phyloP scores from a whole-genome alignment of 1,140 invertebrate species.

The Chelonus insularis region DNA sequence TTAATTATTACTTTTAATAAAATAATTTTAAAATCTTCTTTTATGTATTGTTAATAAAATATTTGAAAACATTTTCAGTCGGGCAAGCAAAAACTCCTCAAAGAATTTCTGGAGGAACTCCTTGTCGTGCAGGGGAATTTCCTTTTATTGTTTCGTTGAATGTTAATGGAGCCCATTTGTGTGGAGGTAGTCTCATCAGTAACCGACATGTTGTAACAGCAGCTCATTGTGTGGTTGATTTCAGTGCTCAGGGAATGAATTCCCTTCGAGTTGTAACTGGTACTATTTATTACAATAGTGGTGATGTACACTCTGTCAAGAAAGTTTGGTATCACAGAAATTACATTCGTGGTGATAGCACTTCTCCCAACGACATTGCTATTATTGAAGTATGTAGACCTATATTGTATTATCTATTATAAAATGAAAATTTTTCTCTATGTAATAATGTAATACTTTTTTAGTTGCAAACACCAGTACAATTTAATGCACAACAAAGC shows the following conservation, averaged over 20 bases:
- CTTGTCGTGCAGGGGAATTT: background rate
- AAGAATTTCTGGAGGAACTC: background rate
- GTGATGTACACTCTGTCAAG: background rate
- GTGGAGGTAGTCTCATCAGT: constrained; percentile 60
- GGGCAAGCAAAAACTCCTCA: background rate
- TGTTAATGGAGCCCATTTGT: constrained; percentile 44
- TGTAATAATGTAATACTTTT: background rate
- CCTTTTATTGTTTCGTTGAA: background rate
- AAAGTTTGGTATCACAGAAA: background rate
- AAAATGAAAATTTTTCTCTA: background rate
- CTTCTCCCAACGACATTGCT: constrained; percentile 2
- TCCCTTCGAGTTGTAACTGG: background rate
- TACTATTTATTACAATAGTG: background rate
- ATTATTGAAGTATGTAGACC: background rate
- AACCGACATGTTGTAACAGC: constrained; percentile 59
- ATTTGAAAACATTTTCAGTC: too few species aligned
- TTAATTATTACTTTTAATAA: too few species aligned
- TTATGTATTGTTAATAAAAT: too few species aligned
- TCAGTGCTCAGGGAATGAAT: too few species aligned
- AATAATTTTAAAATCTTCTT: too few species aligned
- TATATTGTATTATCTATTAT: background rate
- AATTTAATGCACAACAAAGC: background rate
- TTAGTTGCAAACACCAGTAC: background rate
- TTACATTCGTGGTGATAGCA: background rate
- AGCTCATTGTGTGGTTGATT: constrained; percentile 55